phyloP scores from a whole-genome alignment of 1,140 invertebrate genomes.

The Scaptomyza graminum region DNA sequence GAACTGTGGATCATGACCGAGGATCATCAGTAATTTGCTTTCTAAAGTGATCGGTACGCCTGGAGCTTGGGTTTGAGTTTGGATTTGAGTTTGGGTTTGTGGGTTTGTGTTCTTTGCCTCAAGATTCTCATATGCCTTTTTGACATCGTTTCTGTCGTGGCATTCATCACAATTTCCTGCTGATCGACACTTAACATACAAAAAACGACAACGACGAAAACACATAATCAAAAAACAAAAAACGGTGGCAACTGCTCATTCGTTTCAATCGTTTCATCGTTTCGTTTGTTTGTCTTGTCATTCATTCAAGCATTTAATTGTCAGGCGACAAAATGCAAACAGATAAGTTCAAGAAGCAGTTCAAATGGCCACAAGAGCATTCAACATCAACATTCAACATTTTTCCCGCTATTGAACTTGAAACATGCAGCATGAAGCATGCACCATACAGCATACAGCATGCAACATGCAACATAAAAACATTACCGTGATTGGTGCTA shows the following conservation, averaged over 20 bases:
- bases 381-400: constrained; percentile 34
- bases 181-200: constrained; percentile 63
- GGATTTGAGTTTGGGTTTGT: constrained; percentile 6
- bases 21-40: constrained; percentile 76
- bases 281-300: constrained; percentile 68
- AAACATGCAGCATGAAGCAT: constrained; percentile 50
- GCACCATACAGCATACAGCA: constrained; percentile 23
- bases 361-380: constrained; percentile 63
- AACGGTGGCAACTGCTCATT: constrained; percentile 22
- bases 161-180: constrained; percentile 59
- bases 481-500: constrained; percentile 62
- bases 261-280: constrained; percentile 33
- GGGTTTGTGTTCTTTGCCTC: constrained; percentile 10
- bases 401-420: constrained; percentile 55
- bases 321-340: constrained; percentile 77
- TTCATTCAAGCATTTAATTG: constrained; percentile 76
- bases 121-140: constrained; percentile 48
- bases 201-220: neutral
- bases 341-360: constrained; percentile 59
- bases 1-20: constrained; percentile 61
- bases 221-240: neutral
- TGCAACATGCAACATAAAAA: constrained; percentile 53
- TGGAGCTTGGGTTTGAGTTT: neutral
- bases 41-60: constrained; percentile 61
- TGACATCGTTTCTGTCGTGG: constrained; percentile 44